phyloP scores from a whole-genome alignment of 2,888 invertebrate genomes.

The Nycteola revayana region DNA sequence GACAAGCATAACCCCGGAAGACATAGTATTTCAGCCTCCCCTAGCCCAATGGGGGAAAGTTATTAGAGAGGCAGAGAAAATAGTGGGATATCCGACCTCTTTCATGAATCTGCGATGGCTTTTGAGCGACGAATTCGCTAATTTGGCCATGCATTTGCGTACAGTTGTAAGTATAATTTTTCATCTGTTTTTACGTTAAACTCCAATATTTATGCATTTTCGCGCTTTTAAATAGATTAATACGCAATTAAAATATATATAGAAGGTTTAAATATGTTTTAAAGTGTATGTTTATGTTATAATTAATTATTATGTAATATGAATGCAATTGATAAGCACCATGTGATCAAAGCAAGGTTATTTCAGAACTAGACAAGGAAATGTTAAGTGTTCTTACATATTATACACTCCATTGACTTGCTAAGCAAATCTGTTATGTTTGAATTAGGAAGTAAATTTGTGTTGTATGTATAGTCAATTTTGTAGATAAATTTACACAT shows the following conservation, averaged over 20 bases:
- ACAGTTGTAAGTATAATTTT: conserved; percentile 66
- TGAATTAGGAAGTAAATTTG: no score
- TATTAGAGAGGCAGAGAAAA: conserved; percentile 75
- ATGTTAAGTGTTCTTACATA: no score
- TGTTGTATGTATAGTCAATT: no score
- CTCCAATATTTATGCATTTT: neutral
- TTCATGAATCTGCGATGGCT: conserved; percentile 83
- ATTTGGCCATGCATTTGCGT: conserved; percentile 79
- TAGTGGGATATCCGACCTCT: conserved; percentile 82
- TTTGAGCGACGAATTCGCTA: conserved; percentile 84
- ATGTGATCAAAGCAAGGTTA: conserved; percentile 39
- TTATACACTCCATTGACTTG: no score
- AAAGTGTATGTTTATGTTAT: conserved; percentile 13
- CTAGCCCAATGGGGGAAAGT: conserved; percentile 67
- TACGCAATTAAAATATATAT: neutral
- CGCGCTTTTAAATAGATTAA: neutral
- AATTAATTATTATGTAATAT: conserved; percentile 42
- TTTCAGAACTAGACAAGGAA: conserved; percentile 17
- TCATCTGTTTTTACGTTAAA: conserved; percentile 2
- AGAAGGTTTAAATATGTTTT: neutral
- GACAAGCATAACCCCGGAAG: conserved; percentile 69
- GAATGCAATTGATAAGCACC: conserved; percentile 21
- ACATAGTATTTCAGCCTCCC: conserved; percentile 69
- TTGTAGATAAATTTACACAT: no score
- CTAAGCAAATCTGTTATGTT: no score